Conservation (phyloP, 2,888 invertebrate genomes). For the Nomada ferruginata region DNA sequence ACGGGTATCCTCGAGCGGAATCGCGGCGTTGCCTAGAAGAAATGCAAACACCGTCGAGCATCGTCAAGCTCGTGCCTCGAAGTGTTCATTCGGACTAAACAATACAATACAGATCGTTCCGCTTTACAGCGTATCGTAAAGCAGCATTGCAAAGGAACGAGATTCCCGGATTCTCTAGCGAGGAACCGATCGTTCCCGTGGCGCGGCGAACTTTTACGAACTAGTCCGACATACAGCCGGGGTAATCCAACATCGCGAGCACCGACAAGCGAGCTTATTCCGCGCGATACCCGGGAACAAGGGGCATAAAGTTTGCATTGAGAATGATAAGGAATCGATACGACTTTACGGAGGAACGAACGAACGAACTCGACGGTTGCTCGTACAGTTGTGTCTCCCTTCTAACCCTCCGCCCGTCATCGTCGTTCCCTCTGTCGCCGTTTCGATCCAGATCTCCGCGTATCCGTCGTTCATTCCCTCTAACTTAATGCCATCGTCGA, state of each 20-base stretch:
- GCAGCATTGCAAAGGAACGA: not conserved
- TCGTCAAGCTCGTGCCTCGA: not conserved
- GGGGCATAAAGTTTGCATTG: slow-evolving; percentile 55
- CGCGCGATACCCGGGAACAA: slow-evolving; percentile 44
- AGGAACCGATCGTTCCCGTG: slow-evolving; percentile 3
- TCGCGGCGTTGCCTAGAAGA: not conserved
- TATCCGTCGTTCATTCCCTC: slow-evolving; percentile 10
- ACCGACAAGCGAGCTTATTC: slow-evolving; percentile 40
- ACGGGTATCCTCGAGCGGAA: not conserved
- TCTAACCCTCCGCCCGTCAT: not conserved
- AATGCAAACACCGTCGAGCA: not conserved
- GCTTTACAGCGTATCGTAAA: slow-evolving; percentile 41
- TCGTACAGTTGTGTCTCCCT: not conserved
- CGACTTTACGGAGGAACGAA: slow-evolving; percentile 19
- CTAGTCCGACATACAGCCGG: not conserved
- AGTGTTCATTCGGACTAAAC: slow-evolving; percentile 24
- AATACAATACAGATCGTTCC: slow-evolving; percentile 27
- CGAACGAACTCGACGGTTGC: slow-evolving; percentile 23
- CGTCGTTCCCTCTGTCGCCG: not conserved
- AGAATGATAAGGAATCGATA: slow-evolving; percentile 60
- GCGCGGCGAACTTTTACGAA: slow-evolving; percentile 27
- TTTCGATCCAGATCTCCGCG: not conserved
- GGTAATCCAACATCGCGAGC: slow-evolving; percentile 38
- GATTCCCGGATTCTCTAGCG: not conserved
- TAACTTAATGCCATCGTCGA: slow-evolving; percentile 56